These are phyloP conservation scores for Archilochus colubris DNA, from an alignment of 2,113 vertebrate species.

Conservation along the genomic window DNA sequence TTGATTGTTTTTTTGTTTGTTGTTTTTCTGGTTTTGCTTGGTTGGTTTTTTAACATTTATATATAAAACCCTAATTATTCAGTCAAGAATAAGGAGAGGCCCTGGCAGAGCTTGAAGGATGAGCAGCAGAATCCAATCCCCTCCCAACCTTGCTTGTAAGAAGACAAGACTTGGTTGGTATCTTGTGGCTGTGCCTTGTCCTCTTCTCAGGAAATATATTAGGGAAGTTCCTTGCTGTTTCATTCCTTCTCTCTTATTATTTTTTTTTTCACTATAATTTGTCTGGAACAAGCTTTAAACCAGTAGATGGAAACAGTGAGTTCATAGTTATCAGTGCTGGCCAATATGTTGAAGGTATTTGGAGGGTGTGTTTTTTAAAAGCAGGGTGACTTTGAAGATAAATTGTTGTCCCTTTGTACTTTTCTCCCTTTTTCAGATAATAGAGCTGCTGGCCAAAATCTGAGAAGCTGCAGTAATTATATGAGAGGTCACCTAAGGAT, in stretches of 20 bases:
- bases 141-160: background rate
- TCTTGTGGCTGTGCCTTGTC: background rate
- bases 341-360: background rate
- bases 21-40: too few relatives aligned
- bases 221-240: background rate
- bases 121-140: background rate
- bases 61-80: background rate
- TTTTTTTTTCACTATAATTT: background rate
- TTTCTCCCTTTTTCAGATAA: background rate
- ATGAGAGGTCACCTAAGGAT: background rate
- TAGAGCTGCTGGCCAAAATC: background rate
- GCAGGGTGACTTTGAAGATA: background rate
- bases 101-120: fast-evolving
- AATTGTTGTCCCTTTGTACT: background rate
- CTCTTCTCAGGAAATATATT: background rate
- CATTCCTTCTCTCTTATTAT: background rate
- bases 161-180: background rate
- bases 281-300: background rate
- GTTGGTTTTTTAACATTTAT: background rate
- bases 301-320: background rate
- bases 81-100: background rate
- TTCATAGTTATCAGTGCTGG: background rate
- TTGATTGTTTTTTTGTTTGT: too few relatives aligned
- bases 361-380: background rate
- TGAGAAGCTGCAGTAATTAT: background rate